These are phyloP conservation scores for Heteractis magnifica DNA, from an alignment of 92 coral and sea anemone species.

Conservation along the genomic window DNA sequence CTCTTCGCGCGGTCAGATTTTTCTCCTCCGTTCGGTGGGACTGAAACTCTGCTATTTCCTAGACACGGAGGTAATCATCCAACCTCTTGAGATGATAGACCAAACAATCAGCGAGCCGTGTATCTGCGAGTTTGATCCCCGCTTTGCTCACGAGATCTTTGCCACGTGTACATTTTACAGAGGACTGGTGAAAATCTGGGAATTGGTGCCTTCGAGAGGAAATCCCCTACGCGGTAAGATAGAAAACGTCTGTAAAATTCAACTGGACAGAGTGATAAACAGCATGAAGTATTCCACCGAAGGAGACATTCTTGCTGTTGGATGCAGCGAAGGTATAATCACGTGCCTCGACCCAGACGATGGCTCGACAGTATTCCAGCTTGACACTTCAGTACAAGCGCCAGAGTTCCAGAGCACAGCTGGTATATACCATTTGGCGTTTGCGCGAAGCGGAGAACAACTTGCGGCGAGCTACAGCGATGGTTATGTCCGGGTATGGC, in stretches of 20 bases:
- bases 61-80: conserved; percentile 32
- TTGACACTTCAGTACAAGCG: conserved; percentile 38
- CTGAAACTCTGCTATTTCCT: conserved; percentile 29
- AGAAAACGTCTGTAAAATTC: conserved; percentile 15
- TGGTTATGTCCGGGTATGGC: conserved; percentile 62
- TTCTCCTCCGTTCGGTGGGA: conserved; percentile 37
- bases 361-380: conserved; percentile 45
- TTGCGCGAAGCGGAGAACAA: conserved; percentile 58
- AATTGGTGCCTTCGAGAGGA: background rate
- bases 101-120: conserved; percentile 42
- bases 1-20: conserved; percentile 54
- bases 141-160: conserved; percentile 49
- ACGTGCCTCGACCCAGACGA: conserved; percentile 50
- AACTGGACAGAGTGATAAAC: conserved; percentile 39
- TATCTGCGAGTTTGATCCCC: conserved; percentile 55
- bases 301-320: conserved; percentile 56
- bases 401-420: conserved; percentile 58
- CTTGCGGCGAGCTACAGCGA: conserved; percentile 66
- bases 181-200: conserved; percentile 56
- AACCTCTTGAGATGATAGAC: conserved; percentile 37
- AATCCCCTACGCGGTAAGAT: background rate
- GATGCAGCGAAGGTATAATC: conserved; percentile 53
- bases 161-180: conserved; percentile 56
- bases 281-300: conserved; percentile 57
- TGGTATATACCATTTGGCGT: conserved; percentile 54